Evolutionary conservation across 2,113 vertebrate species (phyloP).

Genomic region (Hylia prasina): DNA sequence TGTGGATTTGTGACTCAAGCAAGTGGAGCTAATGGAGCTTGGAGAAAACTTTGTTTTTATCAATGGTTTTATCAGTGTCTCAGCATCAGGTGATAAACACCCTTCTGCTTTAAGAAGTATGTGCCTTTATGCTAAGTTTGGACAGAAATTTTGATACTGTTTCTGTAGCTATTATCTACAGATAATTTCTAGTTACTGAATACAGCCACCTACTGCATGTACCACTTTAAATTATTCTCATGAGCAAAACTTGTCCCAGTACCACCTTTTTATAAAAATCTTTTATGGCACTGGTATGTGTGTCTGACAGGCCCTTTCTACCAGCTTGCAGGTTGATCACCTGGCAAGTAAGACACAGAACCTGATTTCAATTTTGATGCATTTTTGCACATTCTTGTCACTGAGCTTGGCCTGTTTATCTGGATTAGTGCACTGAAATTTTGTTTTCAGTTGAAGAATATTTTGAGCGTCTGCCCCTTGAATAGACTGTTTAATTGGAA

Average conservation of each 20-base stretch:
- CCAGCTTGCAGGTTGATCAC: not conserved
- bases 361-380: not conserved
- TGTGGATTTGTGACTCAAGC: not conserved
- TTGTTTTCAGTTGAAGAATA: not conserved
- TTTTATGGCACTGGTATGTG: not conserved
- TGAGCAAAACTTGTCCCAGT: not conserved
- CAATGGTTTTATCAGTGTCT: not conserved
- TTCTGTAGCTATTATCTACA: not conserved
- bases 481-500: not conserved
- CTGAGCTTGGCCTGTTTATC: not conserved
- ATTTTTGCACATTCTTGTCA: not conserved
- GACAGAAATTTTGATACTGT: not conserved
- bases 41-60: not conserved
- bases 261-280: not conserved
- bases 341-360: not conserved
- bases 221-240: not conserved
- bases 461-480: not conserved
- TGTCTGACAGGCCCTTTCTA: not conserved
- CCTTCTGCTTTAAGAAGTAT: not conserved
- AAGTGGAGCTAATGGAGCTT: not conserved
- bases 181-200: not conserved
- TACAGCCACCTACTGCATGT: not conserved
- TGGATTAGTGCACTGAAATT: not conserved
- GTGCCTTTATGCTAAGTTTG: not conserved
- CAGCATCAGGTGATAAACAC: not conserved